Percentiles rank a stretch among this genome's conserved stretches.
Conservation (phyloP, 2,888 invertebrate genomes). For the Drosophila meridionalis region DNA sequence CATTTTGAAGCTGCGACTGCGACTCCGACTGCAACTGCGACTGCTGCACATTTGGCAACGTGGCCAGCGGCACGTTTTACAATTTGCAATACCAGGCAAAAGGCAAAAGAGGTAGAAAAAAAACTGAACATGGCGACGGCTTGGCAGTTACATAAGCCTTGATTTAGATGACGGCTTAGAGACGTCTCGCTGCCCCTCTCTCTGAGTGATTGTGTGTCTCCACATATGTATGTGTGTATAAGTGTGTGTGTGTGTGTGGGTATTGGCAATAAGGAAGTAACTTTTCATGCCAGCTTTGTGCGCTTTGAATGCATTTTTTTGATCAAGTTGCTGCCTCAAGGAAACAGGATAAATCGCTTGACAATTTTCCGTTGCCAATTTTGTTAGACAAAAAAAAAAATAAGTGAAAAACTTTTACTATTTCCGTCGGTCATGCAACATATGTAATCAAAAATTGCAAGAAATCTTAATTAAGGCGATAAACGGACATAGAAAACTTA, state of each 20-base stretch:
- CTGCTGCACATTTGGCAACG: slow-evolving; percentile 63
- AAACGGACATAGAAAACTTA: not conserved
- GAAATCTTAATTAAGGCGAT: slow-evolving; percentile 7
- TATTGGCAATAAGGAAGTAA: slow-evolving; percentile 79
- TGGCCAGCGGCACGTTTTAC: slow-evolving; percentile 68
- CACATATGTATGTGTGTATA: no score
- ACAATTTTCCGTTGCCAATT: slow-evolving; percentile 60
- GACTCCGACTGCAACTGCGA: slow-evolving; percentile 32
- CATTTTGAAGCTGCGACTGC: slow-evolving; percentile 62
- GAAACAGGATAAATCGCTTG: slow-evolving; percentile 72
- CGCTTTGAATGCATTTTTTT: slow-evolving; percentile 48
- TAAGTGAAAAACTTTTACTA: slow-evolving; percentile 9
- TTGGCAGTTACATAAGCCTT: slow-evolving; percentile 78
- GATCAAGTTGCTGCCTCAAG: slow-evolving; percentile 57
- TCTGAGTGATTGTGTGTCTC: slow-evolving; percentile 11
- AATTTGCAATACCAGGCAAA: slow-evolving; percentile 64
- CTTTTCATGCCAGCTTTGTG: slow-evolving; percentile 71
- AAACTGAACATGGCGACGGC: slow-evolving; percentile 61
- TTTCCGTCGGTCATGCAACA: slow-evolving; percentile 45
- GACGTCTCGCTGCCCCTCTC: slow-evolving; percentile 16
- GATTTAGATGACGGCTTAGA: slow-evolving; percentile 76
- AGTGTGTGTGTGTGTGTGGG: slow-evolving; percentile 23
- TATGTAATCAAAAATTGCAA: slow-evolving; percentile 4
- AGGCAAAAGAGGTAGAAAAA: slow-evolving; percentile 28
- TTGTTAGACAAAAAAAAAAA: not conserved